Evolutionary conservation across 2,113 vertebrate species (phyloP).

Genomic region (Chauna torquata): DNA sequence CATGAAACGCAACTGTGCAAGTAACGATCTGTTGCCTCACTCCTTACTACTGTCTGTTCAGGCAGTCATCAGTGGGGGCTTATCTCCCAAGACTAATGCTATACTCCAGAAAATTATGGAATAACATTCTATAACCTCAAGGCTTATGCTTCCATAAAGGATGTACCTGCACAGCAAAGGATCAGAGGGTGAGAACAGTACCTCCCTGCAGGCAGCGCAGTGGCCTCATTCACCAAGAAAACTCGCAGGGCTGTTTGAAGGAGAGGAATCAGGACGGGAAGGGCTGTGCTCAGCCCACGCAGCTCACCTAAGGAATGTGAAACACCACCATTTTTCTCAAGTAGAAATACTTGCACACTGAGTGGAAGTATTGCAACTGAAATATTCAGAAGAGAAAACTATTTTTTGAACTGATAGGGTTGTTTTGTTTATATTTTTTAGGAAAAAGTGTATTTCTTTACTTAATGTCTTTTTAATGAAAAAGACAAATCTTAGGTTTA

Average conservation of each 20-base stretch:
- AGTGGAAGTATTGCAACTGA: background rate
- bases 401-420: background rate
- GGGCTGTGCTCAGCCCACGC: background rate
- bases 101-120: rapidly evolving
- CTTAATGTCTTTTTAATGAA: background rate
- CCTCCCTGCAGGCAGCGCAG: background rate
- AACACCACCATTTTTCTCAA: background rate
- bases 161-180: background rate
- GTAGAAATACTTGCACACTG: background rate
- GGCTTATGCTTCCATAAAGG: background rate
- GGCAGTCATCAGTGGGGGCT: background rate
- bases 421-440: too few species aligned
- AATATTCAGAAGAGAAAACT: background rate
- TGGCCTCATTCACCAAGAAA: background rate
- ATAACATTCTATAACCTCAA: background rate
- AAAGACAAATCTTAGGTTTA: background rate
- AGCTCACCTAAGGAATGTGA: background rate
- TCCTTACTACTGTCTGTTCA: rapidly evolving
- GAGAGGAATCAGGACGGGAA: background rate
- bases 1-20: rapidly evolving
- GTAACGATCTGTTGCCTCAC: rapidly evolving
- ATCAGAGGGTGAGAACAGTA: background rate
- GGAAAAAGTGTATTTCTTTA: background rate
- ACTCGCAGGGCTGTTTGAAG: background rate
- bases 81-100: background rate